These are phyloP conservation scores for Hedychridium roseum DNA, from an alignment of 2,888 invertebrate genomes.

Conservation along the genomic window DNA sequence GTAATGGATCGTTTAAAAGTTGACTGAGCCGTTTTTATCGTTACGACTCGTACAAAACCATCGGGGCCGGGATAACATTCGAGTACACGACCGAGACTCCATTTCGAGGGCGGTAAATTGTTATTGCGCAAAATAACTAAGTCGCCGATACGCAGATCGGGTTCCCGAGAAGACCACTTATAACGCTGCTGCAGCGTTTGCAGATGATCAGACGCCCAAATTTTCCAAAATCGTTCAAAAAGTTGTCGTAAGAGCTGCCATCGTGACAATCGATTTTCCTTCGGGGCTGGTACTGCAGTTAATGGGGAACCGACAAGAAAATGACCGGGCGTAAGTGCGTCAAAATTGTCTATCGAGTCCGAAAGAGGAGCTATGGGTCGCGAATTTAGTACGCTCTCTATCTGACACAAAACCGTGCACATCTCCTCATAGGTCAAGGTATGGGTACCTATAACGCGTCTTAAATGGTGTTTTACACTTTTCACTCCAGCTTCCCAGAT, in stretches of 20 bases:
- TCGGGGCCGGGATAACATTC: slow-evolving; percentile 1
- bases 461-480: slow-evolving; percentile 45
- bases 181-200: neutral
- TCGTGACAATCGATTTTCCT: neutral
- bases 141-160: neutral
- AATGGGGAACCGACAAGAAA: neutral
- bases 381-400: neutral
- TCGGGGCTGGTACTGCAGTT: neutral
- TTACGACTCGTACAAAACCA: neutral
- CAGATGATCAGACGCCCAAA: neutral
- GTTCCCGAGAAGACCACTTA: neutral
- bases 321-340: slow-evolving; percentile 1
- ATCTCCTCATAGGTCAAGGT: neutral
- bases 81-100: neutral
- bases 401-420: neutral
- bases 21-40: neutral
- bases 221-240: neutral
- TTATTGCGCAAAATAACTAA: neutral
- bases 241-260: neutral
- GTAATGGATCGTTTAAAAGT: neutral
- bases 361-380: neutral
- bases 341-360: neutral
- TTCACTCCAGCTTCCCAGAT: slow-evolving; percentile 53
- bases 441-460: slow-evolving; percentile 30
- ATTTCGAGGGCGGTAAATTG: slow-evolving; percentile 1